Conservation (phyloP, 2,888 invertebrate genomes). For the Antitype chi region DNA sequence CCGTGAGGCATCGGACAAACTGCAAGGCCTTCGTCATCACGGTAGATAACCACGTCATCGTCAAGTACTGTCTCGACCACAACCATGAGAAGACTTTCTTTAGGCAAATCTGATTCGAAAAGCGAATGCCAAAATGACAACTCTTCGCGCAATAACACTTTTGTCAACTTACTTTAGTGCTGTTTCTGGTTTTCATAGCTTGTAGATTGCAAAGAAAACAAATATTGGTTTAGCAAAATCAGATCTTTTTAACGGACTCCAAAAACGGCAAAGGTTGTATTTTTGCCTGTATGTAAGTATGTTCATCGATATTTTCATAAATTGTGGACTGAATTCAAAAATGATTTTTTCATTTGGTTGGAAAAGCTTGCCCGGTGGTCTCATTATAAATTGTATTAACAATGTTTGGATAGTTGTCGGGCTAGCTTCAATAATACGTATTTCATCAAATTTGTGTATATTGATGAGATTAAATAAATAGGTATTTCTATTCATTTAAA, state of each 20-base stretch:
- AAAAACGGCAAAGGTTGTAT: too few relatives aligned
- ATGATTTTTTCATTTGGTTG: too few relatives aligned
- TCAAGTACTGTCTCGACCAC: constrained; percentile 54
- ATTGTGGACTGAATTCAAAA: too few relatives aligned
- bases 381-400: too few relatives aligned
- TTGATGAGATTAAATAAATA: neutral
- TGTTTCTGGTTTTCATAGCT: neutral
- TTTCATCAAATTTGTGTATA: too few relatives aligned
- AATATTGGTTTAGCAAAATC: neutral
- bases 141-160: neutral
- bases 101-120: neutral
- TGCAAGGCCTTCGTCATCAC: constrained; percentile 57
- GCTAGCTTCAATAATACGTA: too few relatives aligned
- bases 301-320: too few relatives aligned
- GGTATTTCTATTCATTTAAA: neutral
- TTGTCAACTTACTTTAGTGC: constrained; percentile 2
- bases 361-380: too few relatives aligned
- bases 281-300: too few relatives aligned
- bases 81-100: constrained; percentile 53
- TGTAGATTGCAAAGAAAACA: neutral
- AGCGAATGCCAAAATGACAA: neutral
- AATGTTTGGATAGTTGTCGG: too few relatives aligned
- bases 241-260: too few relatives aligned
- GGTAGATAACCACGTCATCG: constrained; percentile 16
- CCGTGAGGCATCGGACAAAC: constrained; percentile 65